These are phyloP conservation scores for Lasioglossum lativentre DNA, from an alignment of 2,888 invertebrate species.

Conservation along the genomic window DNA sequence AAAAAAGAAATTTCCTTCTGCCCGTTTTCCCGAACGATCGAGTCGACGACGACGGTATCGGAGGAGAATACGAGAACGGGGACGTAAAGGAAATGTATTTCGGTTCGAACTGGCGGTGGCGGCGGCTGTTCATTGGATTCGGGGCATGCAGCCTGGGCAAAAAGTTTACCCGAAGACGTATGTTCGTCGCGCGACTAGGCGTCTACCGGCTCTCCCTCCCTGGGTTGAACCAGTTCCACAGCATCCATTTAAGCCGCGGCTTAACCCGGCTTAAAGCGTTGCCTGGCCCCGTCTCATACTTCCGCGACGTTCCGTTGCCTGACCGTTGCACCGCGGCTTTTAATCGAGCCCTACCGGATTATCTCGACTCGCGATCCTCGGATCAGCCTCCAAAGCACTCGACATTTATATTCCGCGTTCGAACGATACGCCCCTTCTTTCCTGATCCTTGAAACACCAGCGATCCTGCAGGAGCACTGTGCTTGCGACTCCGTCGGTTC, in stretches of 20 bases:
- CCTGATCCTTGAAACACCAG: not conserved
- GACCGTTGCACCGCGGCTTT: slow-evolving; percentile 60
- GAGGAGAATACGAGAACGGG: not conserved
- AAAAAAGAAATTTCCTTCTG: not conserved
- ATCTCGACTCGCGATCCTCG: slow-evolving; percentile 60
- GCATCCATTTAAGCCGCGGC: slow-evolving; percentile 61
- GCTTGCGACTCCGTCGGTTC: not conserved
- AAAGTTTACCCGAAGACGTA: slow-evolving; percentile 35
- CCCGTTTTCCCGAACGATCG: not conserved
- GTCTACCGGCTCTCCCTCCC: not conserved
- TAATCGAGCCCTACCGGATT: slow-evolving; percentile 68
- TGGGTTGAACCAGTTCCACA: slow-evolving; percentile 47
- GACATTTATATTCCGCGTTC: slow-evolving; percentile 38
- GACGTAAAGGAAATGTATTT: slow-evolving; percentile 16
- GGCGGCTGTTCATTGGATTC: slow-evolving; percentile 23
- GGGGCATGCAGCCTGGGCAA: slow-evolving; percentile 14
- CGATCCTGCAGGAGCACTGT: not conserved
- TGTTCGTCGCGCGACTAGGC: slow-evolving; percentile 4
- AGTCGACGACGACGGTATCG: not conserved
- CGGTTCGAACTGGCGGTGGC: not conserved
- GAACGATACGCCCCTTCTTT: not conserved
- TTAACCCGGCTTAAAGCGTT: slow-evolving; percentile 66
- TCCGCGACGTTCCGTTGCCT: slow-evolving; percentile 59
- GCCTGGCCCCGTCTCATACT: slow-evolving; percentile 48
- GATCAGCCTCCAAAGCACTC: slow-evolving; percentile 33